phyloP scores from a whole-genome alignment of 2,888 invertebrate species.

The Pheosia tremula region DNA sequence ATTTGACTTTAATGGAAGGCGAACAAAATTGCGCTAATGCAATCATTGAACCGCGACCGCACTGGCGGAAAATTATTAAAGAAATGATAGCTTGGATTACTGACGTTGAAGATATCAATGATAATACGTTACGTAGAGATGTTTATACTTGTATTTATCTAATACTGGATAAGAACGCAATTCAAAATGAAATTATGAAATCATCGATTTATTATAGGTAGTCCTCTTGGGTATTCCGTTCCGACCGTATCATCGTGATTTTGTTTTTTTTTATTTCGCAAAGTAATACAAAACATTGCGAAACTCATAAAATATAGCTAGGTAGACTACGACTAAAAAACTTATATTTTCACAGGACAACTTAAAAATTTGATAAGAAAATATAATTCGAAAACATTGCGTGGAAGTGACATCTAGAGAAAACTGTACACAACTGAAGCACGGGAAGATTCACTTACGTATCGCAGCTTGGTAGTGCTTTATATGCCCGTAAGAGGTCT shows the following conservation, averaged over 20 bases:
- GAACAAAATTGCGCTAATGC: neutral
- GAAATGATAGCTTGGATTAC: constrained; percentile 20
- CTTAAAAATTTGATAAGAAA: neutral
- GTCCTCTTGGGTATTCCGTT: neutral
- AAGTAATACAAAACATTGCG: neutral
- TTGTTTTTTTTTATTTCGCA: neutral
- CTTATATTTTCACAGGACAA: too few species aligned
- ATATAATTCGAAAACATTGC: neutral
- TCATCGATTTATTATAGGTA: neutral
- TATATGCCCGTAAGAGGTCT: constrained; percentile 27
- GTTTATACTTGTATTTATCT: constrained; percentile 22
- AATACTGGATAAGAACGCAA: constrained; percentile 13
- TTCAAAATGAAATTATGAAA: neutral
- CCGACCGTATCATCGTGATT: neutral
- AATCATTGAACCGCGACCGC: constrained; percentile 20
- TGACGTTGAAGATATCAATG: constrained; percentile 23
- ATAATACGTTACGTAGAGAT: constrained; percentile 31
- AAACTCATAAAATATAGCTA: neutral
- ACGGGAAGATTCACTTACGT: constrained; percentile 15
- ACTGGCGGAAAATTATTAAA: constrained; percentile 19
- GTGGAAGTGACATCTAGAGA: constrained; percentile 42
- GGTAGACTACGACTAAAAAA: neutral
- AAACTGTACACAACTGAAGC: constrained; percentile 27
- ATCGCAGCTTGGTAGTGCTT: constrained; percentile 18
- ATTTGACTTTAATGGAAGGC: neutral